phyloP scores from a whole-genome alignment of 1,140 invertebrate species.

The Hyposmocoma kahamanoa region DNA sequence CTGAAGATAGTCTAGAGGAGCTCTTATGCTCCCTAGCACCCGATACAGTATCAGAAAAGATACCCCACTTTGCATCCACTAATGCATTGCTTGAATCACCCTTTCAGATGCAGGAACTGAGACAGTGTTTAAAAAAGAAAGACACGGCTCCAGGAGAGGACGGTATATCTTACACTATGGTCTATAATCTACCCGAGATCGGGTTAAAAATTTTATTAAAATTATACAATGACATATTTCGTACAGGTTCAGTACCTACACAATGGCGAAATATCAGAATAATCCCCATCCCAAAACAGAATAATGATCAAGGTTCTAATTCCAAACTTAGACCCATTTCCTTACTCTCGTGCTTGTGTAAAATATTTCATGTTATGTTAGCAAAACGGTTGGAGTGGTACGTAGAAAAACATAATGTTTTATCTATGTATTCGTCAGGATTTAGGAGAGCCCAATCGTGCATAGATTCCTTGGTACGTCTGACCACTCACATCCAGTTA shows the following conservation, averaged over 20 bases:
- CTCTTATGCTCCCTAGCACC: background rate
- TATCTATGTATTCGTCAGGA: background rate
- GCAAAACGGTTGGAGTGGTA: slow-evolving; percentile 12
- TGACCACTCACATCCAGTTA: background rate
- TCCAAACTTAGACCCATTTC: slow-evolving; percentile 10
- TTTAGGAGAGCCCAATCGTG: background rate
- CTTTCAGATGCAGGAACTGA: slow-evolving; percentile 7
- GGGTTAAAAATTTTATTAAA: background rate
- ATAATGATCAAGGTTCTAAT: background rate
- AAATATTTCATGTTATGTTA: slow-evolving; percentile 11
- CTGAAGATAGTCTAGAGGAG: background rate
- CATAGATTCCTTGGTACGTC: background rate
- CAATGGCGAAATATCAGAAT: background rate
- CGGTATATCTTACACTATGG: slow-evolving; percentile 13
- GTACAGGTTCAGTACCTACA: background rate
- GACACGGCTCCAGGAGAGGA: slow-evolving; percentile 15
- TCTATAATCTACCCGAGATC: slow-evolving; percentile 4
- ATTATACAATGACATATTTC: background rate
- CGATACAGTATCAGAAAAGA: background rate
- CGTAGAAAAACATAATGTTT: slow-evolving; percentile 4
- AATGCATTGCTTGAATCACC: background rate
- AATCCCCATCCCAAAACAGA: background rate
- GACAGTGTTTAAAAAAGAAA: slow-evolving; percentile 13
- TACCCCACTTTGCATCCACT: background rate
- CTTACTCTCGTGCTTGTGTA: slow-evolving; percentile 14